Evolutionary conservation across 2,113 vertebrate genomes (phyloP), one percentile per base, ranked within the genome.

Genomic region (Rhabdomys dilectus): DNA sequence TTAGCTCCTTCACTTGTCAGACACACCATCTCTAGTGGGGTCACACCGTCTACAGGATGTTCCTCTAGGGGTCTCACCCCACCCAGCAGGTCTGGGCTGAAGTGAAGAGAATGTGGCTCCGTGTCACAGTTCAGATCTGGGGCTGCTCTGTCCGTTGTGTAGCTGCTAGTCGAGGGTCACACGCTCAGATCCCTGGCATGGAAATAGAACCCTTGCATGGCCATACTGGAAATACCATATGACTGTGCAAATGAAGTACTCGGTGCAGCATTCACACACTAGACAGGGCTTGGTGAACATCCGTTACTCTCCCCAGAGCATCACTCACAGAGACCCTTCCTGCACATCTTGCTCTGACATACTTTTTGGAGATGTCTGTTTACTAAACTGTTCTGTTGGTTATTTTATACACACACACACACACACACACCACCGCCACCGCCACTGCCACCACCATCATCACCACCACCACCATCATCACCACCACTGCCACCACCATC

Each of bases 191-290:
- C n/a, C 12, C 7, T 10, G 8, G 31, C 26, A 13, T 48, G 26
- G 34, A 75, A 39, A 58, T 7, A 39, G 24, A 88, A 80, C 9
- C 51, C 66, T 36, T 21, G 34, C 11, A 10, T 16, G 56, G 51
- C 31, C n/a, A 26, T 31, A 22, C 17, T 2, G n/a, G 58, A 60
- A 17, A 58, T 36, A 51, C 3, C 12, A 24, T 21, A 17, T 93
- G 10, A 34, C 36, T 2, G 7, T 6, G 7, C n/a, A 48, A 64
- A 51, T 36, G 42, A 64, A 82, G 39, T 4, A 19, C 42, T 56
- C 48, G 2, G 0, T 13, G 9, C 5, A 36, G 12, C 13, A 22
- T 2, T 26, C 45, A 15, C 64, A 13, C 7, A 0, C 51, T 12
- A 13, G n/a, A 15, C 7, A 66, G 84, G 60, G 31, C 45, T 31